phyloP scores from a whole-genome alignment of 2,797 vertebrate species.

The Lepilemur septentrionalis region DNA sequence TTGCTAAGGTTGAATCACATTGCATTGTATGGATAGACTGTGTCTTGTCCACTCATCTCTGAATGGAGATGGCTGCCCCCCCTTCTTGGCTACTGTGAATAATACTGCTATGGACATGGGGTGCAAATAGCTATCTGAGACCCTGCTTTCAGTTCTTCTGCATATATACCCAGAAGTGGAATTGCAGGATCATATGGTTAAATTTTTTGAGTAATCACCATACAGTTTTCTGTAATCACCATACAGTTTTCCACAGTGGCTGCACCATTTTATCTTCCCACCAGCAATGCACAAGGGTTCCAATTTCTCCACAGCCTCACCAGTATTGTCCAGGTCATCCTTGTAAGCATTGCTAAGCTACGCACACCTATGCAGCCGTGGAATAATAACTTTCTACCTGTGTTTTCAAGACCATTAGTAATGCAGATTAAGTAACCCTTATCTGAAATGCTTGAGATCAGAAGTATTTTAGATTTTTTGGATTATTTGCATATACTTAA shows the following conservation, averaged over 20 bases:
- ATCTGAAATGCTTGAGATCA: neutral
- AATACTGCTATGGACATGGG: neutral
- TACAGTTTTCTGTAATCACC: neutral
- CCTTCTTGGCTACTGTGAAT: neutral
- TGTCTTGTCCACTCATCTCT: neutral
- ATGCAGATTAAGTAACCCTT: neutral
- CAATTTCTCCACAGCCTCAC: neutral
- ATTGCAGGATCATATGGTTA: neutral
- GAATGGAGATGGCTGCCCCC: no score
- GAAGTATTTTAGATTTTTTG: neutral
- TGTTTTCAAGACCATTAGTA: neutral
- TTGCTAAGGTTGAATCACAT: neutral
- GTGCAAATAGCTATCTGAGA: rapidly evolving
- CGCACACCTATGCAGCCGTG: rapidly evolving
- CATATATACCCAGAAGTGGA: neutral
- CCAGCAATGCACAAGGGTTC: no score
- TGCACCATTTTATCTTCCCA: no score
- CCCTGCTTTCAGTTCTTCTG: neutral
- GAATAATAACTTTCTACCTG: neutral
- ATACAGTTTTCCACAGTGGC: neutral
- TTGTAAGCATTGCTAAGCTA: neutral
- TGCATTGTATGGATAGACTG: rapidly evolving
- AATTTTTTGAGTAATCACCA: neutral
- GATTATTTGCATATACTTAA: neutral
- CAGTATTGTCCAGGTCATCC: no score